Evolutionary conservation across 1,140 invertebrate species (phyloP).

Genomic region (Philaenus spumarius): DNA sequence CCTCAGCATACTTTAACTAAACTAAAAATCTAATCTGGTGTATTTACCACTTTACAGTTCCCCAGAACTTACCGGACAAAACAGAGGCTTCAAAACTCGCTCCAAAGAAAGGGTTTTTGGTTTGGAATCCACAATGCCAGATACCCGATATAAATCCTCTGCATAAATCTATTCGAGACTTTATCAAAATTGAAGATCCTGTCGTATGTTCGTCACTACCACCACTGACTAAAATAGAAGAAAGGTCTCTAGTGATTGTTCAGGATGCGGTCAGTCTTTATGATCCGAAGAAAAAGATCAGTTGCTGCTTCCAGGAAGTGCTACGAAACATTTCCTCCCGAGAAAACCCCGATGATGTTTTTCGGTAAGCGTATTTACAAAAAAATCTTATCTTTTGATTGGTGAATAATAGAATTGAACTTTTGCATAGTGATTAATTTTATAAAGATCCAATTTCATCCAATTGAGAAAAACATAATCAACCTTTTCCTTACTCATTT

Average conservation of each 20-base stretch:
- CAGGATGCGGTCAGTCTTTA: slow-evolving; percentile 27
- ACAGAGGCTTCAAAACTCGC: slow-evolving; percentile 26
- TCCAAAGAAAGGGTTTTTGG: slow-evolving; percentile 46
- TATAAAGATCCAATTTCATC: too few relatives aligned
- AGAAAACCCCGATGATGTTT: slow-evolving; percentile 27
- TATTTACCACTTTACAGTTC: too few relatives aligned
- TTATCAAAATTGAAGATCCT: slow-evolving; percentile 49
- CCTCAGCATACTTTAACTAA: too few relatives aligned
- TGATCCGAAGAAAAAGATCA: slow-evolving; percentile 29
- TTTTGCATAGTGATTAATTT: too few relatives aligned
- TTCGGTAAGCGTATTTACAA: too few relatives aligned
- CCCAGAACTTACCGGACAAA: too few relatives aligned
- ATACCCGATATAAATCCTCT: slow-evolving; percentile 61
- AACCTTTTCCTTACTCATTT: too few relatives aligned
- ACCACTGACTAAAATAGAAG: slow-evolving; percentile 38
- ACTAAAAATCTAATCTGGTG: too few relatives aligned
- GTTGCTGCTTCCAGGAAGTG: slow-evolving; percentile 49
- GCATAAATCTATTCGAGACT: slow-evolving; percentile 53
- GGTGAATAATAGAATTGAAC: too few relatives aligned
- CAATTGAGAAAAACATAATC: too few relatives aligned
- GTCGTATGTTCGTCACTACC: slow-evolving; percentile 46
- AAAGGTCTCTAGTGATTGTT: slow-evolving; percentile 27
- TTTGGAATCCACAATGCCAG: slow-evolving; percentile 59
- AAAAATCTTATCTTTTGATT: too few relatives aligned
- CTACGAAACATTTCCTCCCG: slow-evolving; percentile 20